Percentiles rank a stretch among this genome's conserved stretches.
These are phyloP conservation scores for Drosophila subpulchrella DNA, from an alignment of 1,140 invertebrate genomes.

Conservation along the genomic window DNA sequence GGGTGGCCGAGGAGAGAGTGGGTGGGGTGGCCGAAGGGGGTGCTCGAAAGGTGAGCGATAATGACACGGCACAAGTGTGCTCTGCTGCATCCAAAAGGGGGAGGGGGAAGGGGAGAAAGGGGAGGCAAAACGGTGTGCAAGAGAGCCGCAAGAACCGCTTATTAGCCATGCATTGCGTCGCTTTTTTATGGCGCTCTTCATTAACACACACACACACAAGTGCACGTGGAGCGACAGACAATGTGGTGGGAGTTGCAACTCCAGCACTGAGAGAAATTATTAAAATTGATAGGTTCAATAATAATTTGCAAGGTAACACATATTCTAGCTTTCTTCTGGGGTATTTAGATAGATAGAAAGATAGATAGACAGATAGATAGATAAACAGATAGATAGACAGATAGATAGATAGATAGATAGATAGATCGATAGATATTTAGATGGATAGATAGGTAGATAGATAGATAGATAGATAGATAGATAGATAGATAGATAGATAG, in stretches of 20 bases:
- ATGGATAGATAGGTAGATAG: too few species aligned
- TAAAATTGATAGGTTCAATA: neutral
- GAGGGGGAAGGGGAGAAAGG: neutral
- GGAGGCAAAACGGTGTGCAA: neutral
- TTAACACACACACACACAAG: slow-evolving; percentile 42
- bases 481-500: too few species aligned
- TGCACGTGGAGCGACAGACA: slow-evolving; percentile 11
- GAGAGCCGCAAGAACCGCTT: slow-evolving; percentile 64
- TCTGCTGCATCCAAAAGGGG: slow-evolving; percentile 19
- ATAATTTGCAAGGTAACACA: too few species aligned
- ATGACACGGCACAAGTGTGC: slow-evolving; percentile 63
- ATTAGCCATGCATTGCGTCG: slow-evolving; percentile 74
- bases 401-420: too few species aligned
- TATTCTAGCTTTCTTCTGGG: too few species aligned
- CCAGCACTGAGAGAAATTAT: slow-evolving; percentile 8
- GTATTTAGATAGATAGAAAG: too few species aligned
- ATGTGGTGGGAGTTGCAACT: slow-evolving; percentile 31
- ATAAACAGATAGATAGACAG: too few species aligned
- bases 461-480: too few species aligned
- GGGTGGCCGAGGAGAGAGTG: slow-evolving; percentile 1
- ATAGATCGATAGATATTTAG: too few species aligned
- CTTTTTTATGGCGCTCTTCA: slow-evolving; percentile 52
- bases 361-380: too few species aligned
- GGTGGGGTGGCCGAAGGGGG: neutral
- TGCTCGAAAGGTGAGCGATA: slow-evolving; percentile 51